phyloP scores from a whole-genome alignment of 2,113 vertebrate genomes.

The Coptodon bakossiorum region DNA sequence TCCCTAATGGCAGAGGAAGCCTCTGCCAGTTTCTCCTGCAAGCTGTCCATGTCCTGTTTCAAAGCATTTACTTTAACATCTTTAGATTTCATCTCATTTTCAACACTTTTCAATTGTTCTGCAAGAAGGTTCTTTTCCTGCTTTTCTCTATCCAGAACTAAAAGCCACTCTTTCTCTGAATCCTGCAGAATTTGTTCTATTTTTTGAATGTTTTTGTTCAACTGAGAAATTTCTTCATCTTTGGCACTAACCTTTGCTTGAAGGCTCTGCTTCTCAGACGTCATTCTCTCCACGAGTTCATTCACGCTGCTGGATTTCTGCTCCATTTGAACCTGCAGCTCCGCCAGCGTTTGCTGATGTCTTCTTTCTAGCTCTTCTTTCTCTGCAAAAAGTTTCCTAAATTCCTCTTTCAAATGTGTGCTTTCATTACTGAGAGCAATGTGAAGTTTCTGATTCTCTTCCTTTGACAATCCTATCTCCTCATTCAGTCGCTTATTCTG shows the following conservation, averaged over 20 bases:
- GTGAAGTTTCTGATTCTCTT: conserved; percentile 51
- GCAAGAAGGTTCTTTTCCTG: conserved; percentile 68
- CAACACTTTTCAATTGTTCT: conserved; percentile 68
- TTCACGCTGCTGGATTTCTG: conserved; percentile 66
- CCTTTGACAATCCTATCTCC: conserved; percentile 23
- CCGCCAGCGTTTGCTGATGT: conserved; percentile 39
- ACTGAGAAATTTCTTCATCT: conserved; percentile 69
- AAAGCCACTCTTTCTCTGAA: conserved; percentile 78
- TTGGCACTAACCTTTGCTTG: conserved; percentile 85
- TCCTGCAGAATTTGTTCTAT: conserved; percentile 76
- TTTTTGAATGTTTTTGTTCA: conserved; percentile 69
- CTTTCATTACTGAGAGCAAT: conserved; percentile 64
- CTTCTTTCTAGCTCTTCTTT: conserved; percentile 61
- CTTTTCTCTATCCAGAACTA: conserved; percentile 72
- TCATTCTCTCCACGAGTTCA: conserved; percentile 64
- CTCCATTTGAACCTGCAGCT: conserved; percentile 60
- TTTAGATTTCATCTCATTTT: conserved; percentile 73
- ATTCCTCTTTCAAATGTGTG: conserved; percentile 49
- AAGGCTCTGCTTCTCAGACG: conserved; percentile 74
- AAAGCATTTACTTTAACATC: conserved; percentile 74
- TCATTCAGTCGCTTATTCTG: conserved; percentile 63
- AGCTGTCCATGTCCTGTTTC: conserved; percentile 73
- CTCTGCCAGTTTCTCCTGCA: conserved; percentile 71
- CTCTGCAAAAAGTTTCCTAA: conserved; percentile 62
- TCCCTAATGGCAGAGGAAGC: conserved; percentile 59